Base-by-base conservation (phyloP, 2,797 vertebrate genomes). In the Chloroceryle amazona region DNA sequence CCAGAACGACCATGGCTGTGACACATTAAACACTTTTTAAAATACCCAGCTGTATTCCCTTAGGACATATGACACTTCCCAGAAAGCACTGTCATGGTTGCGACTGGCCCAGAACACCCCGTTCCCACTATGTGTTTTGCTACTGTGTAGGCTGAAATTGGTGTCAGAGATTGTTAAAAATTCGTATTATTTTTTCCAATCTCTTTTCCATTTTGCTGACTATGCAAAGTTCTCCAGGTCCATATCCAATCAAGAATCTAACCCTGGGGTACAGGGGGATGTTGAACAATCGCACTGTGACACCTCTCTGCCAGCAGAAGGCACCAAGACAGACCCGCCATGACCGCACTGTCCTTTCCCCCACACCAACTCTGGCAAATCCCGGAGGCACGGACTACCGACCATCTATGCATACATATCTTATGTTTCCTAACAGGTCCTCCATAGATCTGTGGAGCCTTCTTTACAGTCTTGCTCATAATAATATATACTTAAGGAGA, bases 311-410 rank as follows among this genome's bases (percentile, higher is more conserved):
- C 26, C 6, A 6, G 51, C 68, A 81, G 61, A 57, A 37, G 46
- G 19, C 41, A 70, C 31, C 33, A 7, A 42, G 55, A 55, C 10
- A 11, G 39, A 55, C 21, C 19, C 19, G 26, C 11, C 37, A 37
- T 0, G 0, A 51, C 33, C 5, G 1, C 7, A 0, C 8, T 9
- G 29, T n/a, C 35, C 39, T 51, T 85, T 54, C 14, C 41, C 25
- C 19, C 0, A 1, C 22, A 49, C 42, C 72, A n/a, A 23, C 44
- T 26, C 44, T 42, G 73, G 55, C 20, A 65, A 74, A 57, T 25
- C 39, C 26, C 51, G 35, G 5, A 5, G 51, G 28, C 19, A 74
- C 66, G 55, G 8, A 33, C 28, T 35, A 28, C 70, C 6, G 25
- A 20, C 13, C 21, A 37, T 37, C 51, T 37, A 46, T 3, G 4